These are phyloP conservation scores for Pangasius sanitwongsei DNA, from an alignment of 2,797 vertebrate species.

Conservation along the genomic window DNA sequence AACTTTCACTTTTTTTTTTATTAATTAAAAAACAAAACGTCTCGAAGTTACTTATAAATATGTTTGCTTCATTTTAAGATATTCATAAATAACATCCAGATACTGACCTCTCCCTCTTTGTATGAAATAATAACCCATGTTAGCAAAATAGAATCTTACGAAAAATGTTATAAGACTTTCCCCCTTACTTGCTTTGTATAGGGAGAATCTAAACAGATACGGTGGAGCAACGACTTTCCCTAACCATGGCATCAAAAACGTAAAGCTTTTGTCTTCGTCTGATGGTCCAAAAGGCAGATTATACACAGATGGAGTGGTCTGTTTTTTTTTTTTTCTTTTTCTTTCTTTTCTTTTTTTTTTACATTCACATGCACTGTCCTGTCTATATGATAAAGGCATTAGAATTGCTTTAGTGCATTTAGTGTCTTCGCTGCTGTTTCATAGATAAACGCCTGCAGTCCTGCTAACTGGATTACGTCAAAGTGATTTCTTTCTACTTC, in stretches of 20 bases:
- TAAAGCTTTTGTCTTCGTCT: constrained; percentile 74
- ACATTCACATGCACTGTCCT: constrained; percentile 79
- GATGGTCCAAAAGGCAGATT: constrained; percentile 69
- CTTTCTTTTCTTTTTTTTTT: constrained; percentile 64
- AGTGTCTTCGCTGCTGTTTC: constrained; percentile 70
- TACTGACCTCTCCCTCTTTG: constrained; percentile 81
- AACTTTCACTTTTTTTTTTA: constrained; percentile 77
- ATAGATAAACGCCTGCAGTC: constrained; percentile 77
- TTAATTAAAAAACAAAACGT: constrained; percentile 85
- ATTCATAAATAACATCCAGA: constrained; percentile 87
- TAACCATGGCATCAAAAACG: constrained; percentile 69
- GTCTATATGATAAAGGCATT: constrained; percentile 75
- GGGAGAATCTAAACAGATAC: constrained; percentile 80
- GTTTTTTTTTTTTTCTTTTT: constrained; percentile 56
- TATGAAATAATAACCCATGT: constrained; percentile 86
- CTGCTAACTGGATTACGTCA: constrained; percentile 52
- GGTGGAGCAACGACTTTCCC: constrained; percentile 70
- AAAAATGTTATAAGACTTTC: constrained; percentile 77
- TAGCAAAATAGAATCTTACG: constrained; percentile 87
- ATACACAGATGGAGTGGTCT: constrained; percentile 72
- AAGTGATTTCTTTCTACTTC: constrained; percentile 40
- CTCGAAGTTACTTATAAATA: constrained; percentile 86
- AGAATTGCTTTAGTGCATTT: constrained; percentile 80
- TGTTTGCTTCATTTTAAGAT: constrained; percentile 75
- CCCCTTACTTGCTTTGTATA: constrained; percentile 78